phyloP scores from a whole-genome alignment of 2,797 vertebrate species.

The Rhincodon typus region DNA sequence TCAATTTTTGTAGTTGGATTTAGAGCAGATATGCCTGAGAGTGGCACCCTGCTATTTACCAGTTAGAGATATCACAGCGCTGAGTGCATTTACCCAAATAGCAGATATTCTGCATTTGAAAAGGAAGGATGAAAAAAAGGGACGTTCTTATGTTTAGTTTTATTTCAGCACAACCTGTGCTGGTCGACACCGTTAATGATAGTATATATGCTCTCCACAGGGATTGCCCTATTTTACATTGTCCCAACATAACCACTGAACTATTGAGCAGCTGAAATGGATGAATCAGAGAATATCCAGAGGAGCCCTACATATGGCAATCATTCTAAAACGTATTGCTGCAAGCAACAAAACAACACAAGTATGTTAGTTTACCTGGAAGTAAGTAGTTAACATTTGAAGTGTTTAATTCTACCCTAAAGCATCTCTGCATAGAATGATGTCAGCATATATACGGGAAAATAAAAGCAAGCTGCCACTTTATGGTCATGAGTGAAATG shows the following conservation, averaged over 20 bases:
- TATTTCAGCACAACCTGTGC: background rate
- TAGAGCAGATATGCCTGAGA: background rate
- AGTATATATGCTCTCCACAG: background rate
- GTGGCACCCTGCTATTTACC: background rate
- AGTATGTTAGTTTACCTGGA: background rate
- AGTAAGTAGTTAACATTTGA: background rate
- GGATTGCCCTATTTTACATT: background rate
- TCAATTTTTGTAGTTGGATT: background rate
- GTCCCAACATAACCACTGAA: too few relatives aligned
- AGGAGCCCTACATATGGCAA: background rate
- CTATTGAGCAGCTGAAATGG: background rate
- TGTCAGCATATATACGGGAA: background rate
- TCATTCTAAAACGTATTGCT: background rate
- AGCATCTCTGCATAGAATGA: background rate
- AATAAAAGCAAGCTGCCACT: background rate
- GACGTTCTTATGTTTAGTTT: background rate
- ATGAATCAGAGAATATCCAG: background rate
- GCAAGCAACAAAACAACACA: background rate
- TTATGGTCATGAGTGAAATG: conserved; percentile 25
- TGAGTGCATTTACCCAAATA: background rate
- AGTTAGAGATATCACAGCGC: background rate
- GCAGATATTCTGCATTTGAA: background rate
- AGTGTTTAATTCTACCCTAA: background rate
- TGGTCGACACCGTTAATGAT: background rate
- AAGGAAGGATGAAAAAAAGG: background rate